Evolutionary conservation across 1,140 invertebrate genomes (phyloP), one percentile per base, ranked within the genome.

Genomic region (Ceratina calcarata): DNA sequence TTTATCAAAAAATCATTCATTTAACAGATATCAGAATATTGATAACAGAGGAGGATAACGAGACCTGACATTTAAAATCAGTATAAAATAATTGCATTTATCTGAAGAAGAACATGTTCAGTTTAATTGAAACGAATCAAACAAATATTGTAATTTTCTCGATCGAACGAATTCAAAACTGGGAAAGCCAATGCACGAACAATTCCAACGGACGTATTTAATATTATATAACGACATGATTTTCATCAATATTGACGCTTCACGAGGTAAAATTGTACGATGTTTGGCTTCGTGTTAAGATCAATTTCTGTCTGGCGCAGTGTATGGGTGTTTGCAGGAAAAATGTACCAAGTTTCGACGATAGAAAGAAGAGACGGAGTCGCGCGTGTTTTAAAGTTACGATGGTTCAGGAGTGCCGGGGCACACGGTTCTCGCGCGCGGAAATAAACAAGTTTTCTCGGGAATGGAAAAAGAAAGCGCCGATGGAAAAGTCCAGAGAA

Each of bases 391-490:
- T 32, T 22, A 24, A 83, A 84, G 55, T 67, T 71, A 62, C 20
- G 37, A 45, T 24, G 15, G 32, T 7, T 6, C 58, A 37, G 58
- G 58, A 71, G 22, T 12, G 6, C 65, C 51, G 32, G 37, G 37
- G 32, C 27, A 71, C 61, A 71, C 53, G 71, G 22, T 80, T 68
- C 57, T 68, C 24, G 16, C 65, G 24, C 7, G 37, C 57, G 22
- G 57, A 71, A 83, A 83, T 67, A 84, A 84, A 84, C 71, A 65
- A 84, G 61, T 78, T 71, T 64, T 37, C 24, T 55, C 68, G 37
- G 37, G 60, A 55, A 37, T 6, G 49, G 49, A 71, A 55, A 68
- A 18, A 77, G 55, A 69, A 64, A 32, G 57, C 74, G 10, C 37
- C 37, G 57, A 69, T 51, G 37, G 65, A 68, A 67, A 67, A 68